Base-by-base conservation (phyloP, 2,888 invertebrate genomes). In the Sphecodes monilicornis region DNA sequence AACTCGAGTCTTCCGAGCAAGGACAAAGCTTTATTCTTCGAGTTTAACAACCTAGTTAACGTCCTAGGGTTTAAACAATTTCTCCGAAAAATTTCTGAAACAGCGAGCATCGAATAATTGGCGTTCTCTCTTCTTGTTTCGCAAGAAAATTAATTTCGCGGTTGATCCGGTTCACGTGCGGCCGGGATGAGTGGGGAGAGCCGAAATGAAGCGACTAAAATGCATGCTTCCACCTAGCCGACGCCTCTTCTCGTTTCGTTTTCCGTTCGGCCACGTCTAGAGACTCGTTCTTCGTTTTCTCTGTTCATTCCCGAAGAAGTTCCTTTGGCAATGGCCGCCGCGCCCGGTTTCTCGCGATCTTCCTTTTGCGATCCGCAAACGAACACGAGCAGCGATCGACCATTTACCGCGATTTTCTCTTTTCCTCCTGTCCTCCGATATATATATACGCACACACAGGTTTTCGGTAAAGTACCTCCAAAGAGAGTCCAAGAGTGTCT, bases 201-300 rank as follows among this genome's bases (percentile, higher is more conserved):
- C 11, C 78, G 82, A 91, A 92, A 92, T 91, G 92, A 91, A 91
- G 89, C 91, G 87, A 92, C 91, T 92, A 91, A 91, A 92, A 92
- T 92, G 91, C 92, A 92, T 91, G 88, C 87, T 87, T 84, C 81
- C 86, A 82, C 74, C 71, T 68, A 18, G 74, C 66, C 36, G 66
- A 22, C 66, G 66, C 66, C 66, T 72, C 84, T 75, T 78, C 81
- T 29, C 69, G 74, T 76, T 84, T 86, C 82, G 76, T 81, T 66
- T 66, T 78, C 87, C 81, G 84, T 79, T 84, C 76, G 43, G n/a
- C 41, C 72, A 50, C 71, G 64, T 64, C 76, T 13, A 43, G 66
- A 75, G 66, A 11, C 66, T 60, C 70, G 50, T 84, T 87, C 82
- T 69, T 76, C 80, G 22, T 74, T 71, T 66, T 66, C 76, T 77